Conservation (phyloP, 2,113 vertebrate genomes). For the Otus sunia region DNA sequence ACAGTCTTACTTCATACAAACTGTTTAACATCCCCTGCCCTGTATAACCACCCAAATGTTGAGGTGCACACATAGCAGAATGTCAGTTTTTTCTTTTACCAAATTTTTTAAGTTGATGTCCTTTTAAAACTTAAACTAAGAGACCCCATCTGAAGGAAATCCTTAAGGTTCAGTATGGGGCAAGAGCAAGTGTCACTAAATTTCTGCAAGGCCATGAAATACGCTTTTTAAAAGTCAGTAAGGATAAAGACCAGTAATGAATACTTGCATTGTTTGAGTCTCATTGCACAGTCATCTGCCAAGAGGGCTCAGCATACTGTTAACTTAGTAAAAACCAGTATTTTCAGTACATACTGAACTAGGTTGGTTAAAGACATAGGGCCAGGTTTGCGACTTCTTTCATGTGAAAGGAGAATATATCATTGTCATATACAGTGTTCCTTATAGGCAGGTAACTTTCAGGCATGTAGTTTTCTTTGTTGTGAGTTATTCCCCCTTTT, state of each 20-base stretch:
- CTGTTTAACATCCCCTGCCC: not conserved
- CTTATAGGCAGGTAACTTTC: not conserved
- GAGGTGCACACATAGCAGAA: not conserved
- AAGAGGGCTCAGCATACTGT: not conserved
- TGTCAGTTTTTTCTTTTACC: not conserved
- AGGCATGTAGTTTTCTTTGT: not conserved
- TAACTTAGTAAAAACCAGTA: not conserved
- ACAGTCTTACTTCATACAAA: not conserved
- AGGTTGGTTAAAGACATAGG: not conserved
- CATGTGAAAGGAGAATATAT: not conserved
- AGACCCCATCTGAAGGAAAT: not conserved
- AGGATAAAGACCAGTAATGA: not conserved
- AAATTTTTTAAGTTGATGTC: not conserved
- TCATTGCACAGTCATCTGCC: not conserved
- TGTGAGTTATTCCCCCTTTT: not conserved
- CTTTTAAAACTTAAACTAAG: not conserved
- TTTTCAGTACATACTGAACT: not conserved
- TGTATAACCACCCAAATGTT: not conserved
- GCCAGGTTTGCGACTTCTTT: not conserved
- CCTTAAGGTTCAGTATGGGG: not conserved
- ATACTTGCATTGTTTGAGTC: not conserved
- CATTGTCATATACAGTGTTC: not conserved
- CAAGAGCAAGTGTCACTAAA: not conserved
- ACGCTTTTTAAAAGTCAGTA: not conserved
- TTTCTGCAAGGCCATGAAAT: not conserved